Percentiles rank a stretch among this genome's conserved stretches.
phyloP scores from a whole-genome alignment of 2,797 vertebrate species.

The Otus scops region DNA sequence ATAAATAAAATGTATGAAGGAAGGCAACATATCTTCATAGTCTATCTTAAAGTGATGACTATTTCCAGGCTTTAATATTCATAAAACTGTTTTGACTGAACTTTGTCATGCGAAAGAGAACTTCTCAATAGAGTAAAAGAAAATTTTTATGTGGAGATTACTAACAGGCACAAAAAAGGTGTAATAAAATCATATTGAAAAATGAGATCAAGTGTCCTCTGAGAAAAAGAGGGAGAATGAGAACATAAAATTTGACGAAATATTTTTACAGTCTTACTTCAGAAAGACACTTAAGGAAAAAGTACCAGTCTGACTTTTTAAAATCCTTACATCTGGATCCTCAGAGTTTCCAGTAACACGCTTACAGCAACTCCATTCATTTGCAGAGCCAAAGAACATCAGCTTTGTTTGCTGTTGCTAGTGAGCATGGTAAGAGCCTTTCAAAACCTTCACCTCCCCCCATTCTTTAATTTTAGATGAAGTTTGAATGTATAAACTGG shows the following conservation, averaged over 20 bases:
- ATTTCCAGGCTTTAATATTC: not conserved
- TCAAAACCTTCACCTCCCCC: not conserved
- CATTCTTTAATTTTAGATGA: slow-evolving; percentile 24
- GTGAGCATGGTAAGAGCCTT: not conserved
- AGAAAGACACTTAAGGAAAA: not conserved
- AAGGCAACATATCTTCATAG: not conserved
- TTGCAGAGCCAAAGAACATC: not conserved
- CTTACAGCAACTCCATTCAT: not conserved
- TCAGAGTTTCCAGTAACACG: not conserved
- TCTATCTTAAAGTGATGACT: not conserved
- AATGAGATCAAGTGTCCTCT: not conserved
- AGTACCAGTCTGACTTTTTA: not conserved
- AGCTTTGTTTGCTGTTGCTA: not conserved
- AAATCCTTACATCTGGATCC: not conserved
- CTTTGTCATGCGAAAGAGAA: not conserved
- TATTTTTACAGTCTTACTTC: not conserved
- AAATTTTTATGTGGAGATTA: not conserved
- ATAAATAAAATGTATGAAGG: not conserved
- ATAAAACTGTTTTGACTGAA: not conserved
- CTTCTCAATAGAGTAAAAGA: not conserved
- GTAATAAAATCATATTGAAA: not conserved
- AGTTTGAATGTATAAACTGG: not conserved
- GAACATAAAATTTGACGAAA: not conserved
- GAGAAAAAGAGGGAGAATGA: not conserved
- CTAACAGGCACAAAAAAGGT: not conserved